Evolutionary conservation across 2,797 vertebrate species (phyloP).

Genomic region (Enteromius thamalakanensis): DNA sequence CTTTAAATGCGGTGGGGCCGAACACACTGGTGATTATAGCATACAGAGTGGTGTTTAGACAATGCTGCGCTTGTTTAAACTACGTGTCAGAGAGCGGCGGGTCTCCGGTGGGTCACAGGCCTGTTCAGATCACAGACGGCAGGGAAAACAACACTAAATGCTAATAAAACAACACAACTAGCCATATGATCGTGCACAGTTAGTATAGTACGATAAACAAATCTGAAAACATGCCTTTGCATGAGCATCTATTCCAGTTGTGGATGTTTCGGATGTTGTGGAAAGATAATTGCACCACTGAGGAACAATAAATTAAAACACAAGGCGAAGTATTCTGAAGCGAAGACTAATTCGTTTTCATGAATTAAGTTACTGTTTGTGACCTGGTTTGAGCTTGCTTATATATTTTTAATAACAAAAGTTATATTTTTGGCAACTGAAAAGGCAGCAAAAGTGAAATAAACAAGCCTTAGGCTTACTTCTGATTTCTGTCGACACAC

Average conservation of each 20-base stretch:
- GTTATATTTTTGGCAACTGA: no score
- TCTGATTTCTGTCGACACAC: no score
- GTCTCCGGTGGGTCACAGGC: not conserved
- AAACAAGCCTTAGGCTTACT: no score
- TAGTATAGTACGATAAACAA: not conserved
- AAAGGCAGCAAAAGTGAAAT: no score
- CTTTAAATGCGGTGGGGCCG: conserved; percentile 30
- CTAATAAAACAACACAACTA: not conserved
- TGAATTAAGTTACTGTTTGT: no score
- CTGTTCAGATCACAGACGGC: not conserved
- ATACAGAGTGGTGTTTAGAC: conserved; percentile 42
- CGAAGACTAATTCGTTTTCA: no score
- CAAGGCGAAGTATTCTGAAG: not conserved
- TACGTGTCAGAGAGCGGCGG: conserved; percentile 4
- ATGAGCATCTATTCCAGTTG: not conserved
- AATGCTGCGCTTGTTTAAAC: conserved; percentile 21
- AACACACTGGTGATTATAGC: conserved; percentile 49
- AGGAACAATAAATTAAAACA: not conserved
- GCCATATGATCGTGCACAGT: not conserved
- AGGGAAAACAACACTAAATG: not conserved
- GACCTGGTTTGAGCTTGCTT: no score
- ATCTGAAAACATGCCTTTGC: not conserved
- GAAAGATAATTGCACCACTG: not conserved
- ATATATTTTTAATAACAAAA: no score
- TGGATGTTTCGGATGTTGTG: not conserved